These are phyloP conservation scores for Lanius collurio DNA, from an alignment of 2,113 vertebrate genomes.

Conservation along the genomic window DNA sequence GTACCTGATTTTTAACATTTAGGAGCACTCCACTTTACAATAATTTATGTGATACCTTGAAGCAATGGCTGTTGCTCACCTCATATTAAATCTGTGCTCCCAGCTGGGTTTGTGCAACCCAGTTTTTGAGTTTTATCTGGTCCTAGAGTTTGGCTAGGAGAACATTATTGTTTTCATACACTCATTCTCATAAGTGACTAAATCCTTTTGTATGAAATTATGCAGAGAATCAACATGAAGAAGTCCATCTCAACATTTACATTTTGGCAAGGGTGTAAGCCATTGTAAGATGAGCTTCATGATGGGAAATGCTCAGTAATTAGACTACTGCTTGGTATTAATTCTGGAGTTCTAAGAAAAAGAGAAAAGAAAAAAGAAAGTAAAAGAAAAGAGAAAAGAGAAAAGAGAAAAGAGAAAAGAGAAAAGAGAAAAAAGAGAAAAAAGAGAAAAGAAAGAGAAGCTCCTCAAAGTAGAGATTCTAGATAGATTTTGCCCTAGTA, in stretches of 20 bases:
- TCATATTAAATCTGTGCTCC: neutral
- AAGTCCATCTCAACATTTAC: neutral
- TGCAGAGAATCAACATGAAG: neutral
- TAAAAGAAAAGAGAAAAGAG: fast-evolving
- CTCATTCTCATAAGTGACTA: neutral
- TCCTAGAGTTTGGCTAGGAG: neutral
- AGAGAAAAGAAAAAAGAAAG: fast-evolving
- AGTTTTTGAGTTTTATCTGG: neutral
- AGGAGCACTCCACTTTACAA: neutral
- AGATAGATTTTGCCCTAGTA: neutral
- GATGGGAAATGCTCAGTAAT: neutral
- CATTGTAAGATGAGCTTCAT: neutral
- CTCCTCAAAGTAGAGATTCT: neutral
- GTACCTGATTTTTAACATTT: neutral
- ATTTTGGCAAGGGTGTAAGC: neutral
- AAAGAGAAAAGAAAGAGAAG: neutral
- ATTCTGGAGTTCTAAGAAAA: neutral
- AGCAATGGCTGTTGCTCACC: neutral
- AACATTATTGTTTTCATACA: neutral
- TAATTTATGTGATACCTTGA: neutral
- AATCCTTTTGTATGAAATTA: neutral
- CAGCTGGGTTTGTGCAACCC: neutral
- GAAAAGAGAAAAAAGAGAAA: fast-evolving
- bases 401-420: fast-evolving
- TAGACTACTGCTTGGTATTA: neutral